Conservation (phyloP, 64 coral and sea anemone genomes). For the Montipora capricornis region DNA sequence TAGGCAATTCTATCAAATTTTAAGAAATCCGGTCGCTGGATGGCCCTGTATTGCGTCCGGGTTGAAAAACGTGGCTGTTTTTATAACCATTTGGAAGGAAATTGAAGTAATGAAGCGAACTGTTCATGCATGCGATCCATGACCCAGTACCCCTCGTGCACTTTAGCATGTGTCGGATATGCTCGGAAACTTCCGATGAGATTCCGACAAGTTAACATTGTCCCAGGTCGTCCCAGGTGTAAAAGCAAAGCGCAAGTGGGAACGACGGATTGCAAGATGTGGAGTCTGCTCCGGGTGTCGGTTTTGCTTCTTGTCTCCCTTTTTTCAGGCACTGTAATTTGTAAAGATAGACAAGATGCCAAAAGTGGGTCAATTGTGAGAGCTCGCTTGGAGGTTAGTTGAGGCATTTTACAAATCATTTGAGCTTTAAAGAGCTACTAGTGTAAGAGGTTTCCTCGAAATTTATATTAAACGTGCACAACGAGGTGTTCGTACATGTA, state of each 20-base stretch:
- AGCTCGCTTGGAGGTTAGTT: conserved; percentile 65
- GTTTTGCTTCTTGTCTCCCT: background rate
- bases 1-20: too few relatives aligned
- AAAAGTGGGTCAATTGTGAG: conserved; percentile 33
- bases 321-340: background rate
- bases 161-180: background rate
- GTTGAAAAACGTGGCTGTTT: too few relatives aligned
- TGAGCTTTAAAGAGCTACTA: too few relatives aligned
- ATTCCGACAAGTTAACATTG: background rate
- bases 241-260: background rate
- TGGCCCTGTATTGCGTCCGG: too few relatives aligned
- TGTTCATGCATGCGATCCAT: too few relatives aligned
- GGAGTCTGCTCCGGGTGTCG: background rate
- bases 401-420: background rate
- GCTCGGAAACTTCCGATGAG: background rate
- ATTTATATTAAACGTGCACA: too few relatives aligned
- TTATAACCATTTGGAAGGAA: too few relatives aligned
- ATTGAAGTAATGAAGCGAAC: too few relatives aligned
- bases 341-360: conserved; percentile 10
- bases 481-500: background rate
- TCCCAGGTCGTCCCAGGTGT: background rate
- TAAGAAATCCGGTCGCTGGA: too few relatives aligned
- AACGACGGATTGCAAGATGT: background rate
- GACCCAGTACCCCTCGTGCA: too few relatives aligned
- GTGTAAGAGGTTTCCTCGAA: too few relatives aligned